Conservation (phyloP, 1,140 invertebrate species). For the Drosophila sechellia region DNA sequence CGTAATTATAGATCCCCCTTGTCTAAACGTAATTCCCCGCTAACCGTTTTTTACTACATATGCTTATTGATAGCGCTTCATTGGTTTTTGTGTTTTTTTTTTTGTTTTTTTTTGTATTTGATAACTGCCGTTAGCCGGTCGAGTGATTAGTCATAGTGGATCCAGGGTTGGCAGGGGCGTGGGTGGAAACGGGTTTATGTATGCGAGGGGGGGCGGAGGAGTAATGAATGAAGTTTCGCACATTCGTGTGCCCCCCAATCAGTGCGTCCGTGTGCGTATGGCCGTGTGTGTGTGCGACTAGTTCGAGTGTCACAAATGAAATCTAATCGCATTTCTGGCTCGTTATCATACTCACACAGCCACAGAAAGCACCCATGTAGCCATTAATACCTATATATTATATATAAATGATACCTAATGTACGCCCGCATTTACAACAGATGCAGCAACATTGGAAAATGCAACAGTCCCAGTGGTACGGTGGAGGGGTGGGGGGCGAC, state of each 20-base stretch:
- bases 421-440: constrained; percentile 63
- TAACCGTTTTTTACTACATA: constrained; percentile 14
- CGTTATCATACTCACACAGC: constrained; percentile 60
- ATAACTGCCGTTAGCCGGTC: constrained; percentile 48
- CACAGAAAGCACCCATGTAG: constrained; percentile 10
- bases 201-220: constrained; percentile 35
- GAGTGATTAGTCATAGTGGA: constrained; percentile 38
- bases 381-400: constrained; percentile 3
- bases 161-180: constrained; percentile 11
- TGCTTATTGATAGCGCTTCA: constrained; percentile 36
- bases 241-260: constrained; percentile 23
- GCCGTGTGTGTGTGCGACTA: constrained; percentile 18
- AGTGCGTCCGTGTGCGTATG: constrained; percentile 1
- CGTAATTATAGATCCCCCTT: constrained; percentile 16
- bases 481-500: neutral
- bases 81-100: constrained; percentile 8
- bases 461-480: neutral
- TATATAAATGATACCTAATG: constrained; percentile 32
- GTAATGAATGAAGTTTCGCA: constrained; percentile 64
- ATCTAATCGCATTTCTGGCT: constrained; percentile 72
- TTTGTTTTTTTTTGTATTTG: constrained; percentile 19
- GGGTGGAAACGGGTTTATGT: constrained; percentile 49
- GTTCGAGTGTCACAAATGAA: constrained; percentile 61
- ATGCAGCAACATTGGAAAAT: constrained; percentile 40
- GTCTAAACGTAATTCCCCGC: constrained; percentile 29